phyloP scores from a whole-genome alignment of 1,140 invertebrate genomes.

The Alviniconcha marisindica region DNA sequence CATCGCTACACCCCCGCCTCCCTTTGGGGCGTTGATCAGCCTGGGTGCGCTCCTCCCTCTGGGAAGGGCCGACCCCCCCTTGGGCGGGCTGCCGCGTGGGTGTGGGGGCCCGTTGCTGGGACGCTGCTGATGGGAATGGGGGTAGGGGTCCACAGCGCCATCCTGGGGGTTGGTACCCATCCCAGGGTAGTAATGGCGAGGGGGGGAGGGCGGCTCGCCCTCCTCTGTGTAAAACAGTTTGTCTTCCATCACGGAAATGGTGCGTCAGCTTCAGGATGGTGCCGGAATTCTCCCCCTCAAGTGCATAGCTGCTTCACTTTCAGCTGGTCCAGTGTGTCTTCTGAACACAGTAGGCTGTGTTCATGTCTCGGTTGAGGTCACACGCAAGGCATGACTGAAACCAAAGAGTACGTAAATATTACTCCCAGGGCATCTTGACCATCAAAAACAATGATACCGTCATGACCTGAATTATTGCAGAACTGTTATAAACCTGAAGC shows the following conservation, averaged over 20 bases:
- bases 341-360: not conserved
- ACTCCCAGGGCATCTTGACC: no score
- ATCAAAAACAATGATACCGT: no score
- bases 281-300: no score
- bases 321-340: no score
- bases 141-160: not conserved
- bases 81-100: not conserved
- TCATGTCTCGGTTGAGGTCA: not conserved
- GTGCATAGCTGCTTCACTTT: not conserved
- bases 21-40: not conserved
- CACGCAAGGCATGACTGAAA: not conserved
- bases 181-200: not conserved
- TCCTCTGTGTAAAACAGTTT: conserved; percentile 14
- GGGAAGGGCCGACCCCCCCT: not conserved
- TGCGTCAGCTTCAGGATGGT: not conserved
- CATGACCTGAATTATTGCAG: no score
- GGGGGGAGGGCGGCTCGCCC: not conserved
- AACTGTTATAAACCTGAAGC: no score
- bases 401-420: not conserved
- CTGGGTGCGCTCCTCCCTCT: not conserved
- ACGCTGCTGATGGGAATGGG: not conserved
- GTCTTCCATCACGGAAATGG: not conserved
- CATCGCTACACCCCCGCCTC: not conserved
- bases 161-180: not conserved
- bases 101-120: not conserved